Base-by-base conservation (phyloP, 2,888 invertebrate species). In the Pemphredon lugubris region DNA sequence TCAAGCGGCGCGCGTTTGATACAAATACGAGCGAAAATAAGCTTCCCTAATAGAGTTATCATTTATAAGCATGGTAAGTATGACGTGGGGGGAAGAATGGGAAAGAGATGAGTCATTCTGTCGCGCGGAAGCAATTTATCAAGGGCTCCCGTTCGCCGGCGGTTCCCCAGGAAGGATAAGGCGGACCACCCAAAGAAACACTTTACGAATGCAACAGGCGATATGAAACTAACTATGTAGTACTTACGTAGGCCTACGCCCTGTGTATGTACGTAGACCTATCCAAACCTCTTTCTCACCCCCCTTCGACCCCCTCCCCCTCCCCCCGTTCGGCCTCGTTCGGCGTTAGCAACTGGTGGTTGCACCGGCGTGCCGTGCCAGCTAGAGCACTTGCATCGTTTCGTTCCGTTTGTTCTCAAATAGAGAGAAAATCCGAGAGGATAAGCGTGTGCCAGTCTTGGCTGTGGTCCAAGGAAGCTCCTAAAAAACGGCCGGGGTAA, bases 311-410 rank as follows among this genome's bases (percentile, higher is more conserved):
- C 70, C 71, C 75, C 55, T 70, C 64, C 68, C 66, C 44, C 59
- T 42, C 45, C 51, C 51, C 50, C 75, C 48, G 65, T 60, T 59
- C 79, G 54, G 68, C 60, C 68, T 75, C 75, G 51, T 67, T 78
- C 78, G 55, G 72, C 73, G 81, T 80, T 85, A 87, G 90, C 90
- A 90, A 90, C 90, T 90, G 90, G 90, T 90, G 90, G 90, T 89
- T 89, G 90, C 88, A 88, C 85, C 81, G 84, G 83, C 82, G 73
- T 81, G 75, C 85, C 79, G 83, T 82, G 84, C 81, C 82, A 79
- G 77, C 79, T 80, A 86, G 84, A 84, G 84, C 86, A 84, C 87
- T 86, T 87, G 86, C 87, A 87, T 80, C 85, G 82, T 82, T 82
- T 80, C 81, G 83, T 85, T 83, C 84, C 86, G 87, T 88, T 89